Conservation (phyloP, 1,140 invertebrate species). For the Parapsyche elsis region DNA sequence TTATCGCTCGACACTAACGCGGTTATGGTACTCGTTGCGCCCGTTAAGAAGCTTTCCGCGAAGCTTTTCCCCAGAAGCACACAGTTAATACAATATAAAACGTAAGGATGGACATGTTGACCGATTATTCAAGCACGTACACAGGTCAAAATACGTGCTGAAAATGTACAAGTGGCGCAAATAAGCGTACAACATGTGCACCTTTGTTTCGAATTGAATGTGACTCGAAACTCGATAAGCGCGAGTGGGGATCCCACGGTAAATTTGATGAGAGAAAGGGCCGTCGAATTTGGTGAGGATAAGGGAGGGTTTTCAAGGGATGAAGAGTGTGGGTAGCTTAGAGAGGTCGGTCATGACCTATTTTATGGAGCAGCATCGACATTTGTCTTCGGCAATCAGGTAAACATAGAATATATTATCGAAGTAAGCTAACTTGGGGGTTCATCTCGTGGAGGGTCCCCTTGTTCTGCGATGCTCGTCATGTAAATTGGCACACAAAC, state of each 20-base stretch:
- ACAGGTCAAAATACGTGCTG: neutral
- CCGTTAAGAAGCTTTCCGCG: too few relatives aligned
- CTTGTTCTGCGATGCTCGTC: neutral
- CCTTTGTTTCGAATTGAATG: conserved; percentile 1
- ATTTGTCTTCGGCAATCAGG: neutral
- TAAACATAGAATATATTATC: neutral
- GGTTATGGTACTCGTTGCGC: too few relatives aligned
- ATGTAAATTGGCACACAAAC: too few relatives aligned
- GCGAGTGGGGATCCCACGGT: neutral
- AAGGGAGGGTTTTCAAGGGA: too few relatives aligned
- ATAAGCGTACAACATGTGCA: neutral
- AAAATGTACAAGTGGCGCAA: neutral
- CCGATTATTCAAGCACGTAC: neutral
- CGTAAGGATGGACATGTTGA: too few relatives aligned
- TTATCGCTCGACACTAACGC: too few relatives aligned
- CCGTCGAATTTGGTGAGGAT: too few relatives aligned
- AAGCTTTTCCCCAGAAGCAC: too few relatives aligned
- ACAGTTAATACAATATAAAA: too few relatives aligned
- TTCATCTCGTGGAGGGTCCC: neutral
- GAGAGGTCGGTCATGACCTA: neutral
- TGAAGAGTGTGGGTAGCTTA: too few relatives aligned
- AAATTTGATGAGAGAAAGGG: neutral
- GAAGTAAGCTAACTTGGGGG: neutral
- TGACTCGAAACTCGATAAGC: neutral
- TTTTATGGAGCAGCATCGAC: neutral